A percentile compares a stretch with the other conserved stretches of the same genome.
These are phyloP conservation scores for Drosophila triauraria DNA, from an alignment of 1,140 invertebrate genomes.

Conservation along the genomic window DNA sequence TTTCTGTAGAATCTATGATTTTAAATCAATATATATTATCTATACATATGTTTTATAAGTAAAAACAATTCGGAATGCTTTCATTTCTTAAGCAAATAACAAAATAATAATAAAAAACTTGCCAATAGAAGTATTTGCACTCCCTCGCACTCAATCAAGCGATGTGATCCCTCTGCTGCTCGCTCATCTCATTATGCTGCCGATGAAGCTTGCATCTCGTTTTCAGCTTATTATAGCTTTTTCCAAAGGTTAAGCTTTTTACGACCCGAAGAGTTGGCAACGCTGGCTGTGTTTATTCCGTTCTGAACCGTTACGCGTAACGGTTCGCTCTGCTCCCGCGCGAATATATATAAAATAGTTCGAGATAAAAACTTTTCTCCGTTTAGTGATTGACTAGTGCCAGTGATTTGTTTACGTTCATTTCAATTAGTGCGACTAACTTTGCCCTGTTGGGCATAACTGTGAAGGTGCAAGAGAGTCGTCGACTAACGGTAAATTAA, in stretches of 20 bases:
- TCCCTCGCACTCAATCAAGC: not conserved
- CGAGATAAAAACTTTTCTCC: constrained; percentile 5
- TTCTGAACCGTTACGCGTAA: constrained; percentile 54
- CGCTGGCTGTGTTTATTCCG: constrained; percentile 42
- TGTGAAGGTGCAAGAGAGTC: constrained; percentile 42
- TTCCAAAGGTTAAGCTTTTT: no score
- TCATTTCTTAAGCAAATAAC: not conserved
- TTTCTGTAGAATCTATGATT: no score
- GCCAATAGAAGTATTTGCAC: not conserved
- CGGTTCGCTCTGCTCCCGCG: constrained; percentile 40
- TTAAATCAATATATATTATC: no score
- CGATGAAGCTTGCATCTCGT: constrained; percentile 26
- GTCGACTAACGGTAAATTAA: constrained; percentile 50
- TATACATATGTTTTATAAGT: no score
- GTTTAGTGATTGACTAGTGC: constrained; percentile 19
- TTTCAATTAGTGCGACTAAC: constrained; percentile 16
- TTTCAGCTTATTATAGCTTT: constrained; percentile 38
- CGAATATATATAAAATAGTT: constrained; percentile 1
- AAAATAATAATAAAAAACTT: not conserved
- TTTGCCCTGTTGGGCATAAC: constrained; percentile 26
- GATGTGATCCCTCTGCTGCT: constrained; percentile 17
- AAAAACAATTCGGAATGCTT: no score
- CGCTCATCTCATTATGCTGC: constrained; percentile 33
- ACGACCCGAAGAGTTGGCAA: no score
- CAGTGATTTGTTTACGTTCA: constrained; percentile 51